Evolutionary conservation across 2,888 invertebrate genomes (phyloP).

Genomic region (Dorcus hopei): DNA sequence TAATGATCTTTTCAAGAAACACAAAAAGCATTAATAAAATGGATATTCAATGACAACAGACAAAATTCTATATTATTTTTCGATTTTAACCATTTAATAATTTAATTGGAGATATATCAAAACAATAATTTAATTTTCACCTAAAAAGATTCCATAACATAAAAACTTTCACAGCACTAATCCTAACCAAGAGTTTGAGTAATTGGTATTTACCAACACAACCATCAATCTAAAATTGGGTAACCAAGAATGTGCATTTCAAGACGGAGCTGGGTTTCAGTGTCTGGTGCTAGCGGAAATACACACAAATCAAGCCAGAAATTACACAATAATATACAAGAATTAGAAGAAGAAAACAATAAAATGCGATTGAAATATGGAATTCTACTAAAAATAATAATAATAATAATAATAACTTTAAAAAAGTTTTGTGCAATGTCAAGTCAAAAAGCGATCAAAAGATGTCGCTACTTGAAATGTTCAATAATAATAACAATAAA

Average conservation of each 20-base stretch:
- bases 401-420: no score
- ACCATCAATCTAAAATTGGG: slow-evolving; percentile 61
- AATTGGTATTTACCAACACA: slow-evolving; percentile 58
- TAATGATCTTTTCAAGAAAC: no score
- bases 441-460: no score
- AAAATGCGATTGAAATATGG: slow-evolving; percentile 71
- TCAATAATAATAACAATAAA: no score
- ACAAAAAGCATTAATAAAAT: no score
- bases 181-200: slow-evolving; percentile 59
- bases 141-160: slow-evolving; percentile 62
- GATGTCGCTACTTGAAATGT: no score
- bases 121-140: slow-evolving; percentile 50
- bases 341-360: slow-evolving; percentile 74
- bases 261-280: slow-evolving; percentile 72
- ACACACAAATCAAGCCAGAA: slow-evolving; percentile 62
- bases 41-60: no score
- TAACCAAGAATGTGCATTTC: slow-evolving; percentile 66
- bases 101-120: no score
- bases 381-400: slow-evolving; percentile 59
- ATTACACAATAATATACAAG: slow-evolving; percentile 61
- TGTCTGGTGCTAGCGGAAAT: slow-evolving; percentile 46
- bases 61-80: no score
- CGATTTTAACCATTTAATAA: no score
- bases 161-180: slow-evolving; percentile 58
- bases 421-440: no score